phyloP scores from a whole-genome alignment of 2,113 vertebrate genomes.

The Macrotus californicus region DNA sequence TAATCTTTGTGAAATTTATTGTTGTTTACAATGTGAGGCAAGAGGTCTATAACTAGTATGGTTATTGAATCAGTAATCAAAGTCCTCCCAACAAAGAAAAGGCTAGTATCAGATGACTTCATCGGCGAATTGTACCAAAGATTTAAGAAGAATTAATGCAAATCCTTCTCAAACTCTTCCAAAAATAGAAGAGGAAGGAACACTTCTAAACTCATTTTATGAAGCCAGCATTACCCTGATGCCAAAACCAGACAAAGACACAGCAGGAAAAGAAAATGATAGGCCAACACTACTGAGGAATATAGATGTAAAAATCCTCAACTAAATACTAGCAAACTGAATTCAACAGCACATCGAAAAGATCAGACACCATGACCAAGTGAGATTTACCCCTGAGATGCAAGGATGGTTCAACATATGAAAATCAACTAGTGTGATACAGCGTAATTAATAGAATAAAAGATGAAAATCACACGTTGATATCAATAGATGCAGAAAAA shows the following conservation, averaged over 20 bases:
- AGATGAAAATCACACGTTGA: neutral
- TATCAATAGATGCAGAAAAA: no score
- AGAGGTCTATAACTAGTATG: neutral
- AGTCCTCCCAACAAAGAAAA: neutral
- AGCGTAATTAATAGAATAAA: neutral
- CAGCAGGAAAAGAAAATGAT: neutral
- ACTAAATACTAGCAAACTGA: neutral
- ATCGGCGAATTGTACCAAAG: no score
- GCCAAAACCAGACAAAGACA: neutral
- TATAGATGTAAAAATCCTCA: neutral
- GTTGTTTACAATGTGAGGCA: neutral
- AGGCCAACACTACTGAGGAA: neutral
- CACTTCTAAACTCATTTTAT: no score
- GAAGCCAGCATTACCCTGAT: no score
- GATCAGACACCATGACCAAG: neutral
- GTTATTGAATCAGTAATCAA: neutral
- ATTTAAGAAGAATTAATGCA: no score
- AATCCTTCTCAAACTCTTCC: no score
- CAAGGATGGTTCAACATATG: neutral
- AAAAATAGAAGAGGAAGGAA: no score
- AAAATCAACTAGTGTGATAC: neutral
- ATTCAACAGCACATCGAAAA: neutral
- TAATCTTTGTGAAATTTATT: neutral
- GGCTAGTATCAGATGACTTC: no score
- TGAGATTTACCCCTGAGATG: neutral